Base-by-base conservation (phyloP, 2,113 vertebrate species). In the Vidua macroura region DNA sequence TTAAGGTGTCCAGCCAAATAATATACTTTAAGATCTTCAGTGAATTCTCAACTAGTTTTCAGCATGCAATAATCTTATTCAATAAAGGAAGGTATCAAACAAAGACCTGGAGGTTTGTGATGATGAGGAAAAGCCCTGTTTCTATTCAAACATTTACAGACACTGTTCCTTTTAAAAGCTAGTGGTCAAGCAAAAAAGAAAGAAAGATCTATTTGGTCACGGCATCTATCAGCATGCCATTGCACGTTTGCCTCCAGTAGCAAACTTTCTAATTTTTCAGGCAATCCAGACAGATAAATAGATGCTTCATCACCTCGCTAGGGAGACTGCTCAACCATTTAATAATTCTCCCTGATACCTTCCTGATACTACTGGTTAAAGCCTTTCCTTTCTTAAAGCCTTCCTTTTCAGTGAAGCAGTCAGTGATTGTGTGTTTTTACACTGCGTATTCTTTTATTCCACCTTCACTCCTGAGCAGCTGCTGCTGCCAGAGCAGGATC, bases 41-140 rank as follows among this genome's bases (percentile, higher is more conserved):
- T 67, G 44, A 94, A 63, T 86, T 95, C 68, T 63, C 21, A 85
- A 81, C 44, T 77, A 59, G 35, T 90, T 74, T 90, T 72, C 67
- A 86, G 51, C 22, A 67, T 23, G 13, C 53, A 77, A 83, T 35
- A 78, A 94, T 70, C 20, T 67, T 74, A 20, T 15, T 87, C 75
- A 67, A 44, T 12, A 88, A 39, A 80, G 27, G n/a, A 21, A 92
- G 30, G 11, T 43, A 87, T 46, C 80, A 64, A 92, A 83, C 18
- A 81, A 73, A 81, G 48, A 66, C 13, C 30, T 78, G 20, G 35
- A 68, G 6, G 13, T 67, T 94, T 63, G 39, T 18, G 49, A 62
- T 2, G 15, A 76, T 2, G 37, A 82, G 28, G 39, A 86, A 86
- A 91, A 90, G 28, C 14, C 53, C 30, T 46, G 37, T 39, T 78